Base-by-base conservation (phyloP, 2,797 vertebrate species). In the Kryptopterus vitreolus region DNA sequence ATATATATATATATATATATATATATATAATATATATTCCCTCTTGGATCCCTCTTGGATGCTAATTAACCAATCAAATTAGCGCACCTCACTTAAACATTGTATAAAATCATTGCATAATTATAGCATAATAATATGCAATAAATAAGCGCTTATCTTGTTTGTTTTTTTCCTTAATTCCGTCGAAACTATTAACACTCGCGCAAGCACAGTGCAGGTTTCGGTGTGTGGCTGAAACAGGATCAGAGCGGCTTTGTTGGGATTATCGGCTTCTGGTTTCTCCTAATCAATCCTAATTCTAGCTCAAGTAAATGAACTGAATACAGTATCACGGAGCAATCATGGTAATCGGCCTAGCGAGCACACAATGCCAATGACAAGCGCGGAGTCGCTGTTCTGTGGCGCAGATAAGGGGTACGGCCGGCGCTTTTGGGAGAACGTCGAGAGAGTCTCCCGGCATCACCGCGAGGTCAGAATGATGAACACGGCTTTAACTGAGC, bases 241-340 rank as follows among this genome's bases (percentile, higher is more conserved):
- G 63, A 71, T 80, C 33, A 76, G 29, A 38, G 50, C 20, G 58
- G 73, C 68, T 80, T 80, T 72, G 46, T 50, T 52, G 82, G 48
- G 22, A 80, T 83, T 73, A 74, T 66, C 62, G 68, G 58, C 18
- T 66, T 73, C 58, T 63, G 76, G 65, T 79, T 61, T 58, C 13
- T 75, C n/a, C 35, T 74, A 61, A 77, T 80, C 66, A 61, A 55
- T 75, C 74, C 74, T 62, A 73, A 77, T 75, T 72, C 73, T n/a
- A 31, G 70, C 52, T 77, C 35, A 4, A n/a, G 81, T 59, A 70
- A 80, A 73, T 77, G 52, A 80, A 77, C 35, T 70, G 24, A 15
- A n/a, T 53, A n/a, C n/a, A n/a, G n/a, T n/a, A 66, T 76, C 43
- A 29, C 43, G 43, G 62, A 1, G 8, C 22, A 48, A 46, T 31